Evolutionary conservation across 1,140 invertebrate species (phyloP), one percentile per base, ranked within the genome.

Genomic region (Heliconius congener): DNA sequence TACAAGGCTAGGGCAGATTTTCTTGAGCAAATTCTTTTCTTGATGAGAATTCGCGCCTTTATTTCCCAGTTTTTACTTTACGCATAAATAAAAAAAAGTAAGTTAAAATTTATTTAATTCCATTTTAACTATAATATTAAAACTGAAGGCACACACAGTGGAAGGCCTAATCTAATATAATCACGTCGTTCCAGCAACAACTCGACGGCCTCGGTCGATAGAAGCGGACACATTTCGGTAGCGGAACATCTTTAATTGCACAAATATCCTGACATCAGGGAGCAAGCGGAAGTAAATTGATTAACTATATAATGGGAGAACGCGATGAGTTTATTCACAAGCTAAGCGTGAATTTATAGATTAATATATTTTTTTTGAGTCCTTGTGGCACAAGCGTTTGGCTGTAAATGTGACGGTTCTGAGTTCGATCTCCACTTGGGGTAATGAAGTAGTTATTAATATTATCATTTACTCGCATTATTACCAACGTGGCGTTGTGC

Each of bases 191-290:
- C 70, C 50, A 52, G 42, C 46, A 37, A 72, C 70, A 77, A 72
- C 70, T 71, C 34, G 13, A 23, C 50, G 19, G 34, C 19, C 13
- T 55, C 66, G 70, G 50, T 76, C 75, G 76, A 77, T 71, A 71
- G 30, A 66, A 66, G 60, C 70, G 70, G 46, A 76, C 76, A 77
- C 70, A 77, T 77, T 71, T 37, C 34, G 27, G 70, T 16, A 77
- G 30, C 42, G 70, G 76, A 77, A 77, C 76, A 13, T 71, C 50
- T 30, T 46, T 77, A 77, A 77, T 77, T 77, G 55, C 60, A 27
- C 30, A 71, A 77, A 76, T 57, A 76, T 42, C 57, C 42, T 42
- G n/a, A 72, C 70, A 72, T 72, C 27, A 72, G 76, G 27, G 70
- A 72, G 70, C 39, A n/a, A 37, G 34, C 70, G 66, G 19, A 72